A percentile compares a stretch with the other conserved stretches of the same genome.
These are phyloP conservation scores for Sapajus apella DNA, from an alignment of 2,113 vertebrate genomes.

Conservation along the genomic window DNA sequence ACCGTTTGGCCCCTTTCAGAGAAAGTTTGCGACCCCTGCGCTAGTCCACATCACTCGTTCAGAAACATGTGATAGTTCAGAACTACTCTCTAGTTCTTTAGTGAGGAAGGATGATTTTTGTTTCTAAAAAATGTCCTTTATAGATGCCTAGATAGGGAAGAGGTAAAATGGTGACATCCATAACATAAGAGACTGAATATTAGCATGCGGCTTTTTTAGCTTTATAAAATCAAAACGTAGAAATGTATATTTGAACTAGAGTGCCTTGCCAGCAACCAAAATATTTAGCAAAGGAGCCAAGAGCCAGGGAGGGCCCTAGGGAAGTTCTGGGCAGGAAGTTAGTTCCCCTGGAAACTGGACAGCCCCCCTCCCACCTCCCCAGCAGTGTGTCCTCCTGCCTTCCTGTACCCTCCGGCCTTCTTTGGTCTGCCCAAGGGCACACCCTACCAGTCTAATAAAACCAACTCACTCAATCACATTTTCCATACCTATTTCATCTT, in stretches of 20 bases:
- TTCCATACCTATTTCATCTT: not conserved
- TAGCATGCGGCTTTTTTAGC: not conserved
- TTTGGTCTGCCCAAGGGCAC: not conserved
- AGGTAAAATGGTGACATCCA: not conserved
- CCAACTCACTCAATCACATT: not conserved
- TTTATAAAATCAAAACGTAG: conserved; percentile 19
- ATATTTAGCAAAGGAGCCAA: not conserved
- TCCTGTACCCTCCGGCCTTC: not conserved
- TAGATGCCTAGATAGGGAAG: not conserved
- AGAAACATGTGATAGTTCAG: not conserved
- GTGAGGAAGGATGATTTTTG: not conserved
- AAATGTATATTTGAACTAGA: not conserved
- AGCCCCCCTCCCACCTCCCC: rapidly evolving
- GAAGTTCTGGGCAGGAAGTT: not conserved
- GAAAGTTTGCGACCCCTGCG: not conserved
- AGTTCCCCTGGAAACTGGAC: rapidly evolving
- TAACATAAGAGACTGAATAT: not conserved
- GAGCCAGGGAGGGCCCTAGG: not conserved
- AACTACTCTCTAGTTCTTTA: not conserved
- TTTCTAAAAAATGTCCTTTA: not conserved
- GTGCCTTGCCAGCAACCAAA: not conserved
- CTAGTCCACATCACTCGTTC: not conserved
- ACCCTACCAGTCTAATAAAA: not conserved
- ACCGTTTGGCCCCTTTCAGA: not conserved
- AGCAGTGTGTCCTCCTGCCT: not conserved